Conservation (phyloP, 2,113 vertebrate genomes). For the Dascyllus trimaculatus region DNA sequence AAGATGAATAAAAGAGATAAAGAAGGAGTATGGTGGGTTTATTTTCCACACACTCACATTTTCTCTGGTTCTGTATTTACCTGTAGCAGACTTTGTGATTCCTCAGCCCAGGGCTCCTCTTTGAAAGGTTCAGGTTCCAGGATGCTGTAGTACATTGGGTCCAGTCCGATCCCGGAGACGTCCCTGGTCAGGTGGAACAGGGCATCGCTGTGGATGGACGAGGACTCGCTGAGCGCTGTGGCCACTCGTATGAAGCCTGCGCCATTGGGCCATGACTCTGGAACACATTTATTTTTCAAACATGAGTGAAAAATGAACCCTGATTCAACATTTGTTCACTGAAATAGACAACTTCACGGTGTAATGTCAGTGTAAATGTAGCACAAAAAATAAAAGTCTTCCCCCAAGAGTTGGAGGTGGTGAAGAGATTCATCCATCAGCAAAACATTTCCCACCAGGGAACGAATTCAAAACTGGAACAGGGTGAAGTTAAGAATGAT, state of each 20-base stretch:
- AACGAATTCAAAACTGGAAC: constrained; percentile 11
- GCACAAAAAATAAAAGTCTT: not conserved
- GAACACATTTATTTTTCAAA: constrained; percentile 36
- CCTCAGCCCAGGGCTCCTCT: constrained; percentile 48
- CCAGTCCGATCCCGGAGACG: constrained; percentile 49
- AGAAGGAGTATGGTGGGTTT: too few species aligned
- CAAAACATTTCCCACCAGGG: constrained; percentile 25
- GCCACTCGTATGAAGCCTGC: constrained; percentile 40
- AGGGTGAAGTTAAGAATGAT: constrained; percentile 12
- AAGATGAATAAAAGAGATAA: not conserved
- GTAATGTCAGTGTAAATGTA: too few species aligned
- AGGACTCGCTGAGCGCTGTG: constrained; percentile 78
- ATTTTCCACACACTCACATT: too few species aligned
- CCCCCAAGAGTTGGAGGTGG: not conserved
- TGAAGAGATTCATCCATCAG: not conserved
- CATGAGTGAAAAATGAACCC: not conserved
- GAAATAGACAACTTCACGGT: too few species aligned
- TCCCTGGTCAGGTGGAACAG: constrained; percentile 82
- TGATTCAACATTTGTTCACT: too few species aligned
- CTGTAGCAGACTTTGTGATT: constrained; percentile 58
- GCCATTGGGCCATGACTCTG: constrained; percentile 66
- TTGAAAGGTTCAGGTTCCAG: constrained; percentile 54
- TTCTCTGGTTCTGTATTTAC: constrained; percentile 22
- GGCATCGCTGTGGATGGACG: constrained; percentile 81
- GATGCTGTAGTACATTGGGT: constrained; percentile 49